phyloP scores from a whole-genome alignment of 2,113 vertebrate genomes.

The Cyanoderma ruficeps region DNA sequence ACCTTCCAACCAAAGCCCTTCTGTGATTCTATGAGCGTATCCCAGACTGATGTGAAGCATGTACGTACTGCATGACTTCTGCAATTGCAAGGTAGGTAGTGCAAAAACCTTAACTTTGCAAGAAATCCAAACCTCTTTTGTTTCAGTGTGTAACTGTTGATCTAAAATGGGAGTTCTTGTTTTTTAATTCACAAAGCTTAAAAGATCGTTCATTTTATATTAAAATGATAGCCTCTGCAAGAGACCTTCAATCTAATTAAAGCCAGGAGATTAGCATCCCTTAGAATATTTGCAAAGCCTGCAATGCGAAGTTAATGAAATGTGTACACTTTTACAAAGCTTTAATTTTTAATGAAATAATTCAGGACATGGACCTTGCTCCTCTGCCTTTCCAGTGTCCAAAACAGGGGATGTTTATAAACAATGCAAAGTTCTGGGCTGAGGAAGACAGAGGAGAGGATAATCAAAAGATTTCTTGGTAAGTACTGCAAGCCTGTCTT shows the following conservation, averaged over 20 bases:
- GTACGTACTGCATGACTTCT: neutral
- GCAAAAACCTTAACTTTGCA: neutral
- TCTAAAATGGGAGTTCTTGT: conserved; percentile 70
- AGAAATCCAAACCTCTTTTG: neutral
- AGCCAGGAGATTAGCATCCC: conserved; percentile 75
- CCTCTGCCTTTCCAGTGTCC: conserved; percentile 25
- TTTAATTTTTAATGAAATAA: conserved; percentile 80
- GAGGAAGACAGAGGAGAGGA: neutral
- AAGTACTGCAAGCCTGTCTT: neutral
- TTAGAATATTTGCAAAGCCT: conserved; percentile 79
- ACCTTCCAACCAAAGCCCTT: neutral
- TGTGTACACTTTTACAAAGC: conserved; percentile 76
- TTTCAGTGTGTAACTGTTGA: conserved; percentile 57
- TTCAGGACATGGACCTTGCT: conserved; percentile 43
- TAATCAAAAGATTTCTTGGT: neutral
- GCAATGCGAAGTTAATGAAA: conserved; percentile 76
- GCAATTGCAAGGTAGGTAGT: fast-evolving
- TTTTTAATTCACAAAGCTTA: conserved; percentile 70
- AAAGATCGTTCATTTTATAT: conserved; percentile 72
- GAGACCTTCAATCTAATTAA: conserved; percentile 80
- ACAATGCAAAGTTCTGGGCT: neutral
- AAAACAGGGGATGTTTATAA: conserved; percentile 48
- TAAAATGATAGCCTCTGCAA: conserved; percentile 78
- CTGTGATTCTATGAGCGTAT: neutral
- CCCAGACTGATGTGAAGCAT: neutral